Evolutionary conservation across 2,797 vertebrate genomes (phyloP), one percentile per base, ranked within the genome.

Genomic region (Sphaeramia orbicularis): DNA sequence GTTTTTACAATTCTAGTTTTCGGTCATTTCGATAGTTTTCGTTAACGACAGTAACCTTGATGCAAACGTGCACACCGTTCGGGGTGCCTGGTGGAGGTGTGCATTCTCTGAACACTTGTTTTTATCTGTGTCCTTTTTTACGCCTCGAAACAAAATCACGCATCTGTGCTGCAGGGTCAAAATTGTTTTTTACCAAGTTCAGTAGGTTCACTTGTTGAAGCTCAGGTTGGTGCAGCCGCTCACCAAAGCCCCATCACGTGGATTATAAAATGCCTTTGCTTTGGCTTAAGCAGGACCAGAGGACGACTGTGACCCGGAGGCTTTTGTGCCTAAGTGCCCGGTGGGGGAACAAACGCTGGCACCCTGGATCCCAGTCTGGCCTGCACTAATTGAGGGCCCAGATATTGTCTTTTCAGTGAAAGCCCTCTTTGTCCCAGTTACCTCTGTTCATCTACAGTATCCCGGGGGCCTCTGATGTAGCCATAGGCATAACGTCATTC

Each of bases 341-440:
- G 57, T 14, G 24, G 54, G 57, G 48, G 71, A 75, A 74, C 74
- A 86, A 78, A 80, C 3, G 76, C 86, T 89, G 87, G 89, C 89
- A 88, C 89, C 86, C 92, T 89, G 68, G 74, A 86, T 91, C 88
- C 85, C 57, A 72, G 88, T 83, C 89, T 90, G 89, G 89, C 83
- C 90, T 83, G 86, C 57, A 78, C 94, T 95, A 95, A 94, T 92
- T 95, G 91, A 90, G 64, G 92, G 80, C 78, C 73, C 79, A 88
- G 92, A 95, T 93, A 95, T 95, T 89, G 91, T 95, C 90, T 89
- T 59, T 70, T 73, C 12, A 65, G 89, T 96, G 95, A 97, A 96
- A 96, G 94, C 83, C 80, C 47, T 88, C 93, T 95, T 96, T 96
- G 95, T 96, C 68, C 77, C 21, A 61, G 75, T 61, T 74, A 73